Evolutionary conservation across 1,140 invertebrate genomes (phyloP).

Genomic region (Drosophila parvula): DNA sequence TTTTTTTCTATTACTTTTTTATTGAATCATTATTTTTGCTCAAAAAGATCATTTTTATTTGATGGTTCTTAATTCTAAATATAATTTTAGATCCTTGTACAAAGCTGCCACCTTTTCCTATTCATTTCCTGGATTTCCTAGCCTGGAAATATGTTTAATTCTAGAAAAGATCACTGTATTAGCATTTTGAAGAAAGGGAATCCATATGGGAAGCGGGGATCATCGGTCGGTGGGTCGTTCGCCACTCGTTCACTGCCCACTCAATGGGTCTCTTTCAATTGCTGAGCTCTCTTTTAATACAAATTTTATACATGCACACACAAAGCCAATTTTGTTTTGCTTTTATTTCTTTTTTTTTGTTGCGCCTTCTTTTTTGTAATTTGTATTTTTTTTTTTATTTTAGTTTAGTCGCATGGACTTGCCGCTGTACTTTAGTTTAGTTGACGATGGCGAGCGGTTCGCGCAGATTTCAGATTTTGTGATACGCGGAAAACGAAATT

Average conservation of each 20-base stretch:
- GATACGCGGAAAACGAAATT: constrained; percentile 34
- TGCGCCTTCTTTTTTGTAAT: constrained; percentile 28
- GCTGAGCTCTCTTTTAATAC: constrained; percentile 67
- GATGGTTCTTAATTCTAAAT: too few relatives aligned
- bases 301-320: constrained; percentile 78
- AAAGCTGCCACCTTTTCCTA: neutral
- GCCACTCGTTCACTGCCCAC: constrained; percentile 38
- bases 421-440: constrained; percentile 78
- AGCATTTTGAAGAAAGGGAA: constrained; percentile 26
- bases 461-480: constrained; percentile 68
- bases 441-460: constrained; percentile 73
- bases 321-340: constrained; percentile 64
- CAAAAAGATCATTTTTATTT: too few relatives aligned
- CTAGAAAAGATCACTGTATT: constrained; percentile 9
- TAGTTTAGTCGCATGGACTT: constrained; percentile 79
- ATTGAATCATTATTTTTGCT: too few relatives aligned
- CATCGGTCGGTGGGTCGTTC: constrained; percentile 48
- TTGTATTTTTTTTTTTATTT: constrained; percentile 57
- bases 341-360: constrained; percentile 42
- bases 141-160: neutral
- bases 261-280: constrained; percentile 65
- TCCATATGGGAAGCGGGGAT: constrained; percentile 11
- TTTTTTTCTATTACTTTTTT: too few relatives aligned
- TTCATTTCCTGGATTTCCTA: neutral
- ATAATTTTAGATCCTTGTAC: too few relatives aligned